Evolutionary conservation across 2,797 vertebrate genomes (phyloP).

Genomic region (Acrossocheilus fasciatus): DNA sequence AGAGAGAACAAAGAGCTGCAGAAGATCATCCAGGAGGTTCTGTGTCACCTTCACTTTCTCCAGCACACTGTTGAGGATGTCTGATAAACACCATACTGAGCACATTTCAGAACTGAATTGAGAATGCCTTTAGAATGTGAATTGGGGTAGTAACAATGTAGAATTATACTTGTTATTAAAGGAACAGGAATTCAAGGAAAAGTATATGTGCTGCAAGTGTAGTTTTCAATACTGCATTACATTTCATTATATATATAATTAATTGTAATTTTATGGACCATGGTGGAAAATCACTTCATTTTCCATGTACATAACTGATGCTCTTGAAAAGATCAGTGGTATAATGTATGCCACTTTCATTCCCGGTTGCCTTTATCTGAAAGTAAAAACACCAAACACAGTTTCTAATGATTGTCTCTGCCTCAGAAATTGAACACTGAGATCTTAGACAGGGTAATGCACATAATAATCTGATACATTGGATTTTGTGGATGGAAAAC

Average conservation of each 20-base stretch:
- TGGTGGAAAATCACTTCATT: conserved; percentile 1
- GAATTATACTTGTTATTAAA: background rate
- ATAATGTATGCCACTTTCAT: background rate
- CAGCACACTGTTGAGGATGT: background rate
- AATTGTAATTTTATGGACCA: background rate
- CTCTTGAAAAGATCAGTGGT: background rate
- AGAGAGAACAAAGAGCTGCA: conserved; percentile 94
- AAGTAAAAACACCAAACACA: background rate
- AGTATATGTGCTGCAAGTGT: background rate
- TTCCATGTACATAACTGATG: background rate
- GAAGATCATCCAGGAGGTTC: conserved; percentile 94
- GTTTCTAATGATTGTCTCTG: background rate
- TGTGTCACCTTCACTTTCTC: background rate
- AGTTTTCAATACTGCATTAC: background rate
- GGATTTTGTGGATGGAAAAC: background rate
- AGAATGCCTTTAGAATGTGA: background rate
- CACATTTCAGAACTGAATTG: background rate
- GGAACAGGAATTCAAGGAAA: background rate
- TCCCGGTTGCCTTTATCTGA: background rate
- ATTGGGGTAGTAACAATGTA: background rate
- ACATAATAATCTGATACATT: background rate
- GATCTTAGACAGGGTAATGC: background rate
- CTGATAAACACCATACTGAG: background rate
- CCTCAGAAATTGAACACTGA: background rate
- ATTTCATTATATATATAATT: background rate